phyloP scores from a whole-genome alignment of 30 jellyfish, hydroid and myxozoan genomes.

The Mastigias papua region DNA sequence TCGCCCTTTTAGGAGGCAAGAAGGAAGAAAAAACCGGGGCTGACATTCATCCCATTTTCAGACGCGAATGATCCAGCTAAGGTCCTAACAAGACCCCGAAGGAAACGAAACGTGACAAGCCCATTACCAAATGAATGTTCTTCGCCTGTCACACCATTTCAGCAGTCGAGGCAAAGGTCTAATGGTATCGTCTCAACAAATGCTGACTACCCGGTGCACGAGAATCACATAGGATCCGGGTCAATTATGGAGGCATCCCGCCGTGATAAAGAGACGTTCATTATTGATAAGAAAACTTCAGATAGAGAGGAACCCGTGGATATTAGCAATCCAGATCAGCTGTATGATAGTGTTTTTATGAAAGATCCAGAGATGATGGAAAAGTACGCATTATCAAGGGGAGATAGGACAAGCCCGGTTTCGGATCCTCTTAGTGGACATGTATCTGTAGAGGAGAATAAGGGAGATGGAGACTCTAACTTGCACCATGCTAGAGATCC shows the following conservation, averaged over 20 bases:
- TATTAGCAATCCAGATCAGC: neutral
- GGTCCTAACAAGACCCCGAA: neutral
- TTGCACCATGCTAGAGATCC: neutral
- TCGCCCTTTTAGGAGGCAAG: conserved; percentile 13
- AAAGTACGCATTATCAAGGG: neutral
- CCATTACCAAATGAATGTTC: conserved; percentile 81
- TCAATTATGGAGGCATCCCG: conserved; percentile 37
- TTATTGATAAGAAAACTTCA: neutral
- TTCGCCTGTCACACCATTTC: conserved; percentile 66
- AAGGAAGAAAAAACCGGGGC: conserved; percentile 56
- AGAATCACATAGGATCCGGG: conserved; percentile 50
- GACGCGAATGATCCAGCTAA: conserved; percentile 66
- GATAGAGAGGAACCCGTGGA: neutral
- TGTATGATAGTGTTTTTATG: neutral
- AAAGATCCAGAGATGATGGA: neutral
- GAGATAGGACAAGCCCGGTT: neutral
- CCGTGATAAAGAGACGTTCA: neutral
- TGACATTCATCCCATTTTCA: conserved; percentile 63
- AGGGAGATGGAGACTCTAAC: neutral
- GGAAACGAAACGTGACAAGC: conserved; percentile 6
- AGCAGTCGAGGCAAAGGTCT: conserved; percentile 7
- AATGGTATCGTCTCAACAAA: neutral
- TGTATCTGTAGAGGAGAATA: neutral
- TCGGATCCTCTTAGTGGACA: neutral
- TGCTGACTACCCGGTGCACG: conserved; percentile 34